These are phyloP conservation scores for Caiman crocodilus DNA, from an alignment of 2,797 vertebrate species.

Conservation along the genomic window DNA sequence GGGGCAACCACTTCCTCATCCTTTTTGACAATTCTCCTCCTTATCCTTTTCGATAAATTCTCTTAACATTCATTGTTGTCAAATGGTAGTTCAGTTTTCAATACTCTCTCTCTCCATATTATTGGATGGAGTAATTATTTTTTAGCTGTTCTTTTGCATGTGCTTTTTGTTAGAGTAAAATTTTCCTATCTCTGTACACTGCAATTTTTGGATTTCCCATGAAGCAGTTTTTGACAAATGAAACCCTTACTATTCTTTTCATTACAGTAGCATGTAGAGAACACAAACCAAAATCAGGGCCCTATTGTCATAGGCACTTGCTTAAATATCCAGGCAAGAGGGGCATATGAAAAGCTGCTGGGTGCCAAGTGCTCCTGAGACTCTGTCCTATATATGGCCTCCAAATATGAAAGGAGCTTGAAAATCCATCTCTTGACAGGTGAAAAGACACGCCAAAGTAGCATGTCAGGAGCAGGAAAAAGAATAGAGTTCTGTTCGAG, in stretches of 20 bases:
- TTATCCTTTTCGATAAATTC: not conserved
- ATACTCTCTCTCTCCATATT: not conserved
- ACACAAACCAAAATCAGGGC: not conserved
- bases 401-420: not conserved
- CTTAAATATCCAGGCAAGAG: not conserved
- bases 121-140: not conserved
- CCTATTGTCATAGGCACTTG: rapidly evolving
- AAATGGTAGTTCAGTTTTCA: not conserved
- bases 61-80: not conserved
- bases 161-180: not conserved
- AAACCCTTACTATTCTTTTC: not conserved
- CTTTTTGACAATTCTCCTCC: not conserved
- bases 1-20: constrained; percentile 16
- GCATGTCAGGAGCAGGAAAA: not conserved
- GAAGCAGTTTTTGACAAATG: not conserved
- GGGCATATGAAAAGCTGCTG: not conserved
- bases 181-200: not conserved
- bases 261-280: not conserved
- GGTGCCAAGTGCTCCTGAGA: not conserved
- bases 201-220: not conserved
- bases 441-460: rapidly evolving
- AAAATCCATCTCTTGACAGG: not conserved
- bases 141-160: not conserved
- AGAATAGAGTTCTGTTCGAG: not conserved
- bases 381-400: not conserved